Evolutionary conservation across 1,140 invertebrate species (phyloP), one percentile per base, ranked within the genome.

Genomic region (Pinna nobilis): DNA sequence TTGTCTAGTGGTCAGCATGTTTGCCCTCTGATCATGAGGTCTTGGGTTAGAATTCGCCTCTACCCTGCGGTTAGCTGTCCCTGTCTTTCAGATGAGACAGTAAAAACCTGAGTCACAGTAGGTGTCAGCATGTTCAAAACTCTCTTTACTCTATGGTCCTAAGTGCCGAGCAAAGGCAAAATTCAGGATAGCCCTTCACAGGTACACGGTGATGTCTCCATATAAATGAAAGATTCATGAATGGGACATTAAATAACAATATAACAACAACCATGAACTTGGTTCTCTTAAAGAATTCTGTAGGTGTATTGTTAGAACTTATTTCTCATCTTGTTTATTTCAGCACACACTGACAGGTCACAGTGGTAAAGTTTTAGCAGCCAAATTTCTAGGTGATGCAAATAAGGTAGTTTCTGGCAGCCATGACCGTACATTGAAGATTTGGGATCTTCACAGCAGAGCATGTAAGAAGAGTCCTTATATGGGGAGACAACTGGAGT

Each of bases 291-390:
- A 53, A 13, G 15, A 53, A 5, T 13, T 0, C 32, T 23, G 15
- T 47, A 18, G 20, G 20, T 25, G 18, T 53, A 23, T 0, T 47
- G 44, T 18, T 20, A 44, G 44, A 15, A 18, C 20, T 47, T 47
- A 47, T 18, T 47, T 47, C 0, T 2, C 0, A 47, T 18, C 20
- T 23, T 59, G 53, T 4, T 2, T 59, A 51, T 93, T 92, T 33
- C 92, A 98, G 96, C 96, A 98, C 88, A 98, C 97, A 35, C 90
- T 99, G 78, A 99, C 97, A 64, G 98, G 97, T 55, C 98, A 99
- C 90, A 95, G 94, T 84, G 96, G 94, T 37, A 99, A 98, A 92
- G 96, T 91, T 9, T 87, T 90, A 37, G 88, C 85, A 72, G 87
- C 87, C 82, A 82, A 89, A 82, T 89, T 89, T 71, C 57, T 89